Base-by-base conservation (phyloP, 2,113 vertebrate genomes). In the Rana temporaria region DNA sequence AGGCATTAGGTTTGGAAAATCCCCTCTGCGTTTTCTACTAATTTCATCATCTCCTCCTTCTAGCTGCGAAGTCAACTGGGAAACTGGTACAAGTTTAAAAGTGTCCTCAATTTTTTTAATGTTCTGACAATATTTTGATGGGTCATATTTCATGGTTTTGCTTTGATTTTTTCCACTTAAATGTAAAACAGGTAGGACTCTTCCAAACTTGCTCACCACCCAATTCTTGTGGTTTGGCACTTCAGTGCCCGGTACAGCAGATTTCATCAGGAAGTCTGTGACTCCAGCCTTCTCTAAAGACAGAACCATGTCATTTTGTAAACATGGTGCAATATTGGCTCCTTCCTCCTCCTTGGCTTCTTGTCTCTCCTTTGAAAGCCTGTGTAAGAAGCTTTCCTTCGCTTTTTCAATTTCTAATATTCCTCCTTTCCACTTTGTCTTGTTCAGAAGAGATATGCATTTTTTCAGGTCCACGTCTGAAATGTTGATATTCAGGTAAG, bases 181-280 rank as follows among this genome's bases (percentile, higher is more conserved):
- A 86, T 97, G 93, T 85, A 99, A 89, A 66, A 99, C 60, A 60
- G 98, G 98, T 68, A 99, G 93, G 6, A 99, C 96, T 83, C 97
- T 93, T 55, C 98, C 97, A 6, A 96, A 99, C 89, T 99, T 99
- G 90, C 96, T 96, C 80, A 99, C 97, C 81, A 99, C 92, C 98
- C 98, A 99, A 84, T 98, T 93, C 93, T 96, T 94, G 85, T 96
- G 96, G 60, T 95, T 95, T 70, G 96, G 96, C 19, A 99, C 88
- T 90, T 98, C 96, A 1, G 97, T 98, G 69, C 98, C 98, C 6
- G 98, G 98, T 20, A 99, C 97, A 0, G 96, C 98, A 42, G 93
- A 86, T 90, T 95, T 98, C 94, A 97, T 93, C 52, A 92, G 93
- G 68, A 98, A 98, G 81, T 96, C 92, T n/a, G 93, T 87, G 34